Evolutionary conservation across 1,140 invertebrate genomes (phyloP), one percentile per base, ranked within the genome.

Genomic region (Galendromus occidentalis): DNA sequence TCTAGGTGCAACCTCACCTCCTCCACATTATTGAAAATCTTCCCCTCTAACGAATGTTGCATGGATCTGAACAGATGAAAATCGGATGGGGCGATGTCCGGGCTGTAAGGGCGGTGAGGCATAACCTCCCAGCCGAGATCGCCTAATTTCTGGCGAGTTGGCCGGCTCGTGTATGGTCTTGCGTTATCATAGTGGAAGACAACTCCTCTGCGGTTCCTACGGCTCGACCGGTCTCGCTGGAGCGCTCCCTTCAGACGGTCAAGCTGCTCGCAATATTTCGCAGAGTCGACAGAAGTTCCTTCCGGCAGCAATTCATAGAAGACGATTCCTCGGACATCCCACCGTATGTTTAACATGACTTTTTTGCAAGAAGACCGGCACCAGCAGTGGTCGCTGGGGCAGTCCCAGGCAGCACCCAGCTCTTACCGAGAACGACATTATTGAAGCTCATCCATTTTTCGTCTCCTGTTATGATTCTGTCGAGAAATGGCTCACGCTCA

Each of bases 61-160:
- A 73, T 44, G 17, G 67, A 28, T 17, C 64, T 7, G 63, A 74
- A 73, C 28, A 74, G 65, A 67, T 69, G 67, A 47, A 67, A 74
- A 47, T 74, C 70, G 30, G 70, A 67, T n/a, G 73, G 66, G 22
- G 72, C 66, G 33, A 72, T 44, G 45, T 73, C 72, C 39, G 71
- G 70, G 59, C 64, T 67, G 63, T 73, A 74, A 28, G 69, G 71
- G 65, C 69, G 71, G 44, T 74, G 72, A 47, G 64, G 39, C 5
- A 72, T 64, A 30, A 69, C 66, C 68, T 74, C 71, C 70, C 70
- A 72, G 14, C 66, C 67, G 17, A 74, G 42, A 22, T 71, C 44
- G 9, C 44, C 28, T 45, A 74, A 59, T 29, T 64, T 67, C 42
- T 65, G 45, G 42, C 73, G 72, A 4, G 71, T 47, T 17, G 25